phyloP scores from a whole-genome alignment of 2,888 invertebrate genomes.

The Conomelus anceps region DNA sequence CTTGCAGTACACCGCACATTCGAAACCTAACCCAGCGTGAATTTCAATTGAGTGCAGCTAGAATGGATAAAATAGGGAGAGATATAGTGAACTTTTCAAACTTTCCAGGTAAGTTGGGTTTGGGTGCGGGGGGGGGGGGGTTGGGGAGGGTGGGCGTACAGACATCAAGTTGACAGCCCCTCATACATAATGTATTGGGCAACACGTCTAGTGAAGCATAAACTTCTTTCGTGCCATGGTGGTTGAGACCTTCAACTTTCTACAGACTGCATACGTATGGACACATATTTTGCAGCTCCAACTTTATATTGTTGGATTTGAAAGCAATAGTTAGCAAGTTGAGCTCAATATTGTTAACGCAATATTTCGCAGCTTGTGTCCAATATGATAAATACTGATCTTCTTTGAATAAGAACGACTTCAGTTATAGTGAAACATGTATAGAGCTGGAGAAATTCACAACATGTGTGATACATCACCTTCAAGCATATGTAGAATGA shows the following conservation, averaged over 20 bases:
- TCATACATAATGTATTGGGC: neutral
- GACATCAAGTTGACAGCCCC: neutral
- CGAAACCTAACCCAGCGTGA: neutral
- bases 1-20: neutral
- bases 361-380: too few relatives aligned
- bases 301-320: neutral
- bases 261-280: neutral
- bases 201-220: neutral
- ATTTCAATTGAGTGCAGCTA: neutral
- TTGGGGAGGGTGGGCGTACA: too few relatives aligned
- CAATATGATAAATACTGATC: too few relatives aligned
- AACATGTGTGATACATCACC: too few relatives aligned
- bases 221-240: neutral
- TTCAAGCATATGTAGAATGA: too few relatives aligned
- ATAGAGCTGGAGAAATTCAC: too few relatives aligned
- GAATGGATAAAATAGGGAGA: neutral
- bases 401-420: too few relatives aligned
- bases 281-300: neutral
- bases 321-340: neutral
- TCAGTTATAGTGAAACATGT: too few relatives aligned
- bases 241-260: neutral
- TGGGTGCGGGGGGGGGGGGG: too few relatives aligned
- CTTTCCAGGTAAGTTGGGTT: neutral
- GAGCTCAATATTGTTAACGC: too few relatives aligned
- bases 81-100: neutral